Evolutionary conservation across 2,888 invertebrate genomes (phyloP), one percentile per base, ranked within the genome.

Genomic region (Sylvicola cinctus): DNA sequence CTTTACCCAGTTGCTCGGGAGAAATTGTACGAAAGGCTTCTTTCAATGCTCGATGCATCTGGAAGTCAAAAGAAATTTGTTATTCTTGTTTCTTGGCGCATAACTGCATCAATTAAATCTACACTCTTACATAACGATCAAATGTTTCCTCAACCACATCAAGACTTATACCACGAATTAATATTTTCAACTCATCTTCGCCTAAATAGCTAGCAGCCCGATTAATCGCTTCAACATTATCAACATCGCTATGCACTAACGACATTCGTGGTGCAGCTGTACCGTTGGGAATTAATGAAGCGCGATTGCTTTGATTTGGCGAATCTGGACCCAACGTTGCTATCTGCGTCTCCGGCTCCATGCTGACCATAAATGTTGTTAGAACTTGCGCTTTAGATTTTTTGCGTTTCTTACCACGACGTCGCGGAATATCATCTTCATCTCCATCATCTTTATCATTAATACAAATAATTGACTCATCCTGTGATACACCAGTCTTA

Each of bases 331-430:
- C 68, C 31, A 72, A 58, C 6, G 70, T 65, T 2, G 70, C 68
- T 8, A 72, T 71, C 50, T 75, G 74, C 3, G 76, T 76, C 55
- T 76, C 76, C 1, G 76, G 76, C 49, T 76, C 76, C 40, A 71
- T 48, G 29, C 50, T 57, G 33, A 45, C 52, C 44, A 42, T 49
- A 38, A 36, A 45, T 39, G 38, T 38, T 46, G 52, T 45, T 3
- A 32, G 16, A 10, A 29, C 26, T 23, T 46, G 40, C 3, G 49
- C 43, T 36, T 54, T 56, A 1, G 50, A 40, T 39, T 53, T 55
- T 36, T 55, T 56, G 4, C 72, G 62, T 33, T 66, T 66, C 40
- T 71, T 65, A 15, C 70, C 68, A 1, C 70, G 60, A 13, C 72
- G 60, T 2, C 69, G 61, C 11, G 54, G 47, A 32, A 60, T 62